Evolutionary conservation across 2,797 vertebrate species (phyloP).

Genomic region (Gobio occitaniae): DNA sequence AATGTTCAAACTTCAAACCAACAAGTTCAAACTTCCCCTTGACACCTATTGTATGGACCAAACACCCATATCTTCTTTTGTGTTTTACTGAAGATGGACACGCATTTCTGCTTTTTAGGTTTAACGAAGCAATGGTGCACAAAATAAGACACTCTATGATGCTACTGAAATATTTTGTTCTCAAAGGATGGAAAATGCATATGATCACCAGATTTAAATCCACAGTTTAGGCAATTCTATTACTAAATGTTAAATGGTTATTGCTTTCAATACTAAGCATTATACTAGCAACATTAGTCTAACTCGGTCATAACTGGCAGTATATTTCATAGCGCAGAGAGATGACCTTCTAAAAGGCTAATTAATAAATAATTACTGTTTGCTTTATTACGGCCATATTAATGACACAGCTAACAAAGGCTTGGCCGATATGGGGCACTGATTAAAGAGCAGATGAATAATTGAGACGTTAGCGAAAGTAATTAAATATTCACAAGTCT

Average conservation of each 20-base stretch:
- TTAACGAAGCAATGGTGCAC: neutral
- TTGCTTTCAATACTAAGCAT: neutral
- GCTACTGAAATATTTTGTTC: neutral
- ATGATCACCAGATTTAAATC: conserved; percentile 11
- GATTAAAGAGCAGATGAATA: conserved; percentile 66
- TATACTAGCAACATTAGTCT: conserved; percentile 12
- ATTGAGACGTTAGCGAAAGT: conserved; percentile 65
- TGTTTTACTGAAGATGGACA: neutral
- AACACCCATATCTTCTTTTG: neutral
- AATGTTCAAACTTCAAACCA: too few relatives aligned
- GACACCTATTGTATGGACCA: neutral
- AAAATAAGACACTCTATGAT: neutral
- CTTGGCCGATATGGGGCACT: conserved; percentile 42
- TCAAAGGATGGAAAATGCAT: neutral
- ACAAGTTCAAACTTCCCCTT: neutral
- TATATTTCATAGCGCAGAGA: conserved; percentile 30
- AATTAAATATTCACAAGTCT: conserved; percentile 67
- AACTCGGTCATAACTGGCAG: conserved; percentile 2
- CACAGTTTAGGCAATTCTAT: neutral
- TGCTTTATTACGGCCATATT: conserved; percentile 53
- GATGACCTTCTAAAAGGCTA: conserved; percentile 49
- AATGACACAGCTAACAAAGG: conserved; percentile 52
- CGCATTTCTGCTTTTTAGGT: neutral
- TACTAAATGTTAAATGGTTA: neutral
- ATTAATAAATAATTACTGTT: conserved; percentile 60